phyloP scores from a whole-genome alignment of 2,888 invertebrate genomes.

The Agrotis ipsilon region DNA sequence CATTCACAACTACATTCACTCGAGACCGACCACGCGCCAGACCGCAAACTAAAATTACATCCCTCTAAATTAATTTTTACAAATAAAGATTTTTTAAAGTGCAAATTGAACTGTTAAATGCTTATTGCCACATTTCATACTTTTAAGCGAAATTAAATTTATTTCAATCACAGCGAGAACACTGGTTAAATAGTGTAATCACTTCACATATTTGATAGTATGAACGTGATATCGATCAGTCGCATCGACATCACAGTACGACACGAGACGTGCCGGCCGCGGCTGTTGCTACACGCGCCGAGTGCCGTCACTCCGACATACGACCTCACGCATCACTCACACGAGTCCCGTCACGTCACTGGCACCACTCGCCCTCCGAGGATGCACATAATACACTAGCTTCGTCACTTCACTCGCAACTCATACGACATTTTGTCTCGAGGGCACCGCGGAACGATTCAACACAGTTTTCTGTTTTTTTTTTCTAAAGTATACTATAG shows the following conservation, averaged over 20 bases:
- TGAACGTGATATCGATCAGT: slow-evolving; percentile 54
- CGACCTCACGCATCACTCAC: slow-evolving; percentile 26
- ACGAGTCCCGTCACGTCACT: slow-evolving; percentile 33
- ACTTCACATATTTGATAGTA: slow-evolving; percentile 58
- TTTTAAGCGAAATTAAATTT: slow-evolving; percentile 58
- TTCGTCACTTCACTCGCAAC: slow-evolving; percentile 45
- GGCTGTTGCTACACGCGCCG: neutral
- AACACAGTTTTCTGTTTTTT: slow-evolving; percentile 33
- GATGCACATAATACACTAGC: slow-evolving; percentile 34
- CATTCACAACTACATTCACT: slow-evolving; percentile 30
- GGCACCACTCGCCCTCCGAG: slow-evolving; percentile 25
- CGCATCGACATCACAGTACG: slow-evolving; percentile 26
- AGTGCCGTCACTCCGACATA: slow-evolving; percentile 2
- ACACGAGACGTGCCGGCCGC: neutral
- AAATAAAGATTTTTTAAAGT: slow-evolving; percentile 69
- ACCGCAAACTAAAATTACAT: slow-evolving; percentile 66
- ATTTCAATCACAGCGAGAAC: slow-evolving; percentile 49
- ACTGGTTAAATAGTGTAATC: slow-evolving; percentile 52
- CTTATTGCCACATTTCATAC: slow-evolving; percentile 68
- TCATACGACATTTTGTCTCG: slow-evolving; percentile 49
- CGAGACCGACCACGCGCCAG: slow-evolving; percentile 65
- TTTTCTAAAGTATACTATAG: slow-evolving; percentile 40
- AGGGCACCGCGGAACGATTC: slow-evolving; percentile 48
- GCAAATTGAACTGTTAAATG: slow-evolving; percentile 79
- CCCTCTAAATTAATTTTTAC: slow-evolving; percentile 69